These are phyloP conservation scores for Drosophila mayri DNA, from an alignment of 1,140 invertebrate species.

Conservation along the genomic window DNA sequence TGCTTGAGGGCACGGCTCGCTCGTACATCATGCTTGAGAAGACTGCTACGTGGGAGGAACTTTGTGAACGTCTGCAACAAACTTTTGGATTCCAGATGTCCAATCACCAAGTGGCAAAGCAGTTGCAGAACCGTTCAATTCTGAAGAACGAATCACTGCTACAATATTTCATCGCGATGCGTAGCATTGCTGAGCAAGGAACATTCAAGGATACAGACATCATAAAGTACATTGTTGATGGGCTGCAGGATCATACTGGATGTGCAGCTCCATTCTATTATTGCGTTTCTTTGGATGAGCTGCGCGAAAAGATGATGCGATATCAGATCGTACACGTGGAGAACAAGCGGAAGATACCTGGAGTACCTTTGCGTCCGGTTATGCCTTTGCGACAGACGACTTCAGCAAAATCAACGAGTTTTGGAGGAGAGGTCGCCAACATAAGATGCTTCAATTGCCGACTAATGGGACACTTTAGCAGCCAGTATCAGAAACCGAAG, in stretches of 20 bases:
- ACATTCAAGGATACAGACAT: neutral
- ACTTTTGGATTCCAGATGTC: neutral
- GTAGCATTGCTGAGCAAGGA: neutral
- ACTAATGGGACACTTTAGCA: neutral
- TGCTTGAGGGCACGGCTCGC: no score
- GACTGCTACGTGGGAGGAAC: neutral
- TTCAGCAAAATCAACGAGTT: no score
- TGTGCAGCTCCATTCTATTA: slow-evolving; percentile 1
- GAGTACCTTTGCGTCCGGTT: neutral
- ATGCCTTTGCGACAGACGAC: no score
- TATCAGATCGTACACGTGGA: no score
- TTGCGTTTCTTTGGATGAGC: neutral
- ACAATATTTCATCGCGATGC: slow-evolving; percentile 8
- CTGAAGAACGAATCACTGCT: neutral
- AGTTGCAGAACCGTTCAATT: no score
- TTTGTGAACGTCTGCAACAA: neutral
- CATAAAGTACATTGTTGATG: neutral
- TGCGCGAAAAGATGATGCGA: neutral
- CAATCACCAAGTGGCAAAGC: neutral
- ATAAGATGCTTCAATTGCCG: neutral
- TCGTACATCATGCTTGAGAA: neutral
- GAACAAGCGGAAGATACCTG: neutral
- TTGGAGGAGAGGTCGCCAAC: neutral
- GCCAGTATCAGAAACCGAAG: no score
- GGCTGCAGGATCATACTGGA: neutral